Percentiles rank a stretch among this genome's conserved stretches.
Evolutionary conservation across 1,140 invertebrate species (phyloP).

Genomic region (Venustaconcha ellipsiformis): DNA sequence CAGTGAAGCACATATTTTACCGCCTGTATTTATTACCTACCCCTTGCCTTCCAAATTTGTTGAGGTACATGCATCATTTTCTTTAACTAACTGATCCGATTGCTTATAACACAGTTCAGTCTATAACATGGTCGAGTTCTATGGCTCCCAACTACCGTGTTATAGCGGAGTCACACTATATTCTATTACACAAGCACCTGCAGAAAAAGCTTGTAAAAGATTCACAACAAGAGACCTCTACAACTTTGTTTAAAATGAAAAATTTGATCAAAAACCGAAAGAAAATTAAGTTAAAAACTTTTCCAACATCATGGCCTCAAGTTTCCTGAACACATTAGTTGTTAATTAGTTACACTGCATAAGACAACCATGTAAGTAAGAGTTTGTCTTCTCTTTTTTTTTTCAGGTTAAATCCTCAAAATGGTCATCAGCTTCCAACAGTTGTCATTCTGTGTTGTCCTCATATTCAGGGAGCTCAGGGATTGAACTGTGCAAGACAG

Average conservation of each 20-base stretch:
- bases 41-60: too few species aligned
- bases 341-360: neutral
- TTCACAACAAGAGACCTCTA: neutral
- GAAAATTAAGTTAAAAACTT: neutral
- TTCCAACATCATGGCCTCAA: neutral
- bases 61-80: too few species aligned
- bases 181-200: too few species aligned
- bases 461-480: conserved; percentile 80
- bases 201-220: neutral
- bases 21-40: too few species aligned
- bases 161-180: too few species aligned
- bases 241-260: neutral
- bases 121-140: too few species aligned
- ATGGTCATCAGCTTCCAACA: conserved; percentile 83
- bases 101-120: too few species aligned
- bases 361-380: neutral
- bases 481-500: conserved; percentile 79
- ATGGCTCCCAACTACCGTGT: too few species aligned
- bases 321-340: neutral
- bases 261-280: neutral
- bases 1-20: too few species aligned
- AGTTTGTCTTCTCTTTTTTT: conserved; percentile 3
- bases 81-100: too few species aligned
- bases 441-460: conserved; percentile 82
- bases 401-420: conserved; percentile 79